Conservation (phyloP, 2,113 vertebrate species). For the Phrynocephalus versicolor region DNA sequence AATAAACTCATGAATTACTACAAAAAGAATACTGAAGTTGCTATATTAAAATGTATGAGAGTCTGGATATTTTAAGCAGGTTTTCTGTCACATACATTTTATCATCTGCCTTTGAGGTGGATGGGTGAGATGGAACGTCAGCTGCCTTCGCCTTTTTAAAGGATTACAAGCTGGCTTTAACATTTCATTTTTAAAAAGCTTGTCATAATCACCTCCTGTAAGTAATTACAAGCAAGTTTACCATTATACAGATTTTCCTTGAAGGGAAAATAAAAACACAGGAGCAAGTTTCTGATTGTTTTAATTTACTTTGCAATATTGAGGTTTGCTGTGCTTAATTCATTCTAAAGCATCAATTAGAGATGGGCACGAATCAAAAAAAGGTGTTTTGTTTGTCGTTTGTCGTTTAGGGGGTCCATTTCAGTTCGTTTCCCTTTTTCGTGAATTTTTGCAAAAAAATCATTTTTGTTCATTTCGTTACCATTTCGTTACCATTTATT, state of each 20-base stretch:
- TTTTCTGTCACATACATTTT: constrained; percentile 25
- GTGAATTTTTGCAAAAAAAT: too few relatives aligned
- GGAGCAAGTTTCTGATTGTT: not conserved
- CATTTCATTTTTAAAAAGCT: constrained; percentile 2
- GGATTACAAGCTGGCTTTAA: not conserved
- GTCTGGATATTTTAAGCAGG: constrained; percentile 20
- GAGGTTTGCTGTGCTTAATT: not conserved
- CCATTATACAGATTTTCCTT: not conserved
- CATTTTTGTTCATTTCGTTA: too few relatives aligned
- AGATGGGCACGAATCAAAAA: too few relatives aligned
- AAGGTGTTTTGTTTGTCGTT: too few relatives aligned
- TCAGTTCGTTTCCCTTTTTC: too few relatives aligned
- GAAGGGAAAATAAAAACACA: not conserved
- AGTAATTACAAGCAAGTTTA: not conserved
- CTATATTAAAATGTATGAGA: constrained; percentile 28
- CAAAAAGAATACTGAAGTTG: constrained; percentile 23
- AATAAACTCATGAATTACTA: constrained; percentile 26
- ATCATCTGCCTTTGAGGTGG: constrained; percentile 10
- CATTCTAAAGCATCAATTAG: constrained; percentile 2
- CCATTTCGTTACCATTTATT: too few relatives aligned
- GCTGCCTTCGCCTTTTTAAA: not conserved
- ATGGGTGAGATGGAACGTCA: not conserved
- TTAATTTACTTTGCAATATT: not conserved
- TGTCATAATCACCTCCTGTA: not conserved
- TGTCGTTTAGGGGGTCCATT: too few relatives aligned